Percentiles rank a stretch among this genome's conserved stretches.
These are phyloP conservation scores for Erebia palarica DNA, from an alignment of 2,888 invertebrate genomes.

Conservation along the genomic window DNA sequence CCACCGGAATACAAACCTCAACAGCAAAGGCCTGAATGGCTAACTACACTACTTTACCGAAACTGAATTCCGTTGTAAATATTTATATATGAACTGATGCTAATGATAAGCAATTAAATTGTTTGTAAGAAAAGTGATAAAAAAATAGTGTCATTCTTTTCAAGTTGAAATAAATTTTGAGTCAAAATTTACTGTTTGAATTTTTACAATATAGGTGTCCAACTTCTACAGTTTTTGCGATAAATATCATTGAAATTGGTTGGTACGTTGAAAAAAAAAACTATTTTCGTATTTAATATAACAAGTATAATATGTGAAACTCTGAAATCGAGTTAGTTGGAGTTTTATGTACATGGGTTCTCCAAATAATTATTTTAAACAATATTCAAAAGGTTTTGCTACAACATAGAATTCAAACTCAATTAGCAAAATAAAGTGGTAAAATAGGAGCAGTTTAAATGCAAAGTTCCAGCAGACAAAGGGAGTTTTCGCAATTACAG, in stretches of 20 bases:
- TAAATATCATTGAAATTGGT: no score
- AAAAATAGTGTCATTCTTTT: slow-evolving; percentile 62
- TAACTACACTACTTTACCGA: slow-evolving; percentile 73
- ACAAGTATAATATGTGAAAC: no score
- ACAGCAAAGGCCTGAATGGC: slow-evolving; percentile 72
- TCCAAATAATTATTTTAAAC: no score
- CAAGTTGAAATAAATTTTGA: slow-evolving; percentile 74
- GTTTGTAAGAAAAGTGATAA: slow-evolving; percentile 68
- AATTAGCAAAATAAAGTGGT: slow-evolving; percentile 48
- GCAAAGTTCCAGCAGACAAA: slow-evolving; percentile 73
- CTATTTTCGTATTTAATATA: no score
- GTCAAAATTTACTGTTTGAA: slow-evolving; percentile 30
- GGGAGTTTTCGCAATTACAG: slow-evolving; percentile 75
- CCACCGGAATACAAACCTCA: slow-evolving; percentile 71
- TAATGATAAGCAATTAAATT: slow-evolving; percentile 63
- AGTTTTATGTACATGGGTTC: no score
- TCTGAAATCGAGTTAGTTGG: no score
- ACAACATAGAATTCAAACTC: slow-evolving; percentile 6
- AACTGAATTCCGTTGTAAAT: slow-evolving; percentile 58
- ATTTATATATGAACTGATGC: slow-evolving; percentile 67
- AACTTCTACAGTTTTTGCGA: no score
- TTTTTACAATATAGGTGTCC: not conserved
- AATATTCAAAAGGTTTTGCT: not conserved
- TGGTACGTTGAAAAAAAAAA: no score
- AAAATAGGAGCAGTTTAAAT: slow-evolving; percentile 69